phyloP scores from a whole-genome alignment of 23 tunicate genomes.

The Styela clava region DNA sequence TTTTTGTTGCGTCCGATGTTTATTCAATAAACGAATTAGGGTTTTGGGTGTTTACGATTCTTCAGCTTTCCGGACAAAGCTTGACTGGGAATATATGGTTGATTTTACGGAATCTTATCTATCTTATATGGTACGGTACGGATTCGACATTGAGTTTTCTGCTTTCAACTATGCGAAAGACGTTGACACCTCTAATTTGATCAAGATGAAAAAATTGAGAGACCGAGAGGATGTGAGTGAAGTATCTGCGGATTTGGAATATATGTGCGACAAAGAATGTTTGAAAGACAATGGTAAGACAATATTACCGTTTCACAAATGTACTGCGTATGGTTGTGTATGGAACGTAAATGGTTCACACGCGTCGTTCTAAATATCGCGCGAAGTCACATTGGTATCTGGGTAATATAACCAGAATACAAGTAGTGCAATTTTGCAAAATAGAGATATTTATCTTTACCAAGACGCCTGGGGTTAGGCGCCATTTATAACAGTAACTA shows the following conservation, averaged over 20 bases:
- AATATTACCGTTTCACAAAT: too few species aligned
- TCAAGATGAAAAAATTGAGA: neutral
- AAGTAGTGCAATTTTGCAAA: neutral
- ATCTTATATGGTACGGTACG: neutral
- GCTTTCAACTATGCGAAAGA: neutral
- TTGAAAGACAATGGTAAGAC: neutral
- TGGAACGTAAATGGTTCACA: too few species aligned
- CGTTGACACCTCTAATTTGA: neutral
- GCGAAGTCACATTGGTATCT: too few species aligned
- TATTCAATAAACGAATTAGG: neutral
- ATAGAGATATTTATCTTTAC: neutral
- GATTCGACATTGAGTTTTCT: neutral
- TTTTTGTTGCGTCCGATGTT: constrained; percentile 4
- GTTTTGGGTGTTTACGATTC: neutral
- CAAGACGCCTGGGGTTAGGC: neutral
- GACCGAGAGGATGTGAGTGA: constrained; percentile 11
- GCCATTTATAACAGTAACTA: neutral
- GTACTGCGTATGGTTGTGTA: too few species aligned
- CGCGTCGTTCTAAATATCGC: too few species aligned
- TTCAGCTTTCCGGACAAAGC: neutral
- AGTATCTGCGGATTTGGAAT: neutral
- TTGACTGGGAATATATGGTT: neutral
- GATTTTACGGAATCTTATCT: constrained; percentile 1
- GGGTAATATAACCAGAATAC: too few species aligned
- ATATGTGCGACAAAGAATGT: neutral